phyloP scores from a whole-genome alignment of 2,888 invertebrate species.

The Platynereis dumerilii region DNA sequence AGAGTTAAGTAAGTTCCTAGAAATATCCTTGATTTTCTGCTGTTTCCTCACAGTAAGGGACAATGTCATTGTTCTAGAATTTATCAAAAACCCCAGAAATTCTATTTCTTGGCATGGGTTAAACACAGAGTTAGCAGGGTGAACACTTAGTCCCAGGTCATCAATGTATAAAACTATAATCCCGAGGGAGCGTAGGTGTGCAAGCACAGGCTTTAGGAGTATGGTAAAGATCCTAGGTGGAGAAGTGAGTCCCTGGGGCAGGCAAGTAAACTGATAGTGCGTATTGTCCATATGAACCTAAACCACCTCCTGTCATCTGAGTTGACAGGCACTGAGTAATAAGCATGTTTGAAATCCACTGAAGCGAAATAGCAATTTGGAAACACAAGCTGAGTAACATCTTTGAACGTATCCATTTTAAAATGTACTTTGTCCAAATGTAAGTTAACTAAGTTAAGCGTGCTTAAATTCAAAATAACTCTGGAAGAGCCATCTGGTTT shows the following conservation, averaged over 20 bases:
- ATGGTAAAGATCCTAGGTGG: conserved; percentile 38
- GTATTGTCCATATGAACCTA: conserved; percentile 32
- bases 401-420: too few relatives aligned
- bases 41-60: conserved; percentile 19
- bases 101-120: conserved; percentile 22
- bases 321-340: conserved; percentile 32
- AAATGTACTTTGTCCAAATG: too few relatives aligned
- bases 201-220: conserved; percentile 35
- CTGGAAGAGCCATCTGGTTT: too few relatives aligned
- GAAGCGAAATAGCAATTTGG: too few relatives aligned
- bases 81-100: conserved; percentile 34
- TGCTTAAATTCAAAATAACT: too few relatives aligned
- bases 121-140: conserved; percentile 29
- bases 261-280: conserved; percentile 25
- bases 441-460: too few relatives aligned
- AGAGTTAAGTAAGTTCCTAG: not conserved
- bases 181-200: conserved; percentile 28
- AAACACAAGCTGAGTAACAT: too few relatives aligned
- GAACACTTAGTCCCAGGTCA: conserved; percentile 34
- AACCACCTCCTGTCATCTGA: conserved; percentile 25
- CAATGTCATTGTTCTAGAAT: conserved; percentile 32
- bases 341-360: conserved; percentile 28
- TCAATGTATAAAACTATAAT: conserved; percentile 32
- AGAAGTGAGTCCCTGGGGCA: conserved; percentile 35
- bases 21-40: not conserved